Evolutionary conservation across 2,797 vertebrate genomes (phyloP).

Genomic region (Botia kubotai): DNA sequence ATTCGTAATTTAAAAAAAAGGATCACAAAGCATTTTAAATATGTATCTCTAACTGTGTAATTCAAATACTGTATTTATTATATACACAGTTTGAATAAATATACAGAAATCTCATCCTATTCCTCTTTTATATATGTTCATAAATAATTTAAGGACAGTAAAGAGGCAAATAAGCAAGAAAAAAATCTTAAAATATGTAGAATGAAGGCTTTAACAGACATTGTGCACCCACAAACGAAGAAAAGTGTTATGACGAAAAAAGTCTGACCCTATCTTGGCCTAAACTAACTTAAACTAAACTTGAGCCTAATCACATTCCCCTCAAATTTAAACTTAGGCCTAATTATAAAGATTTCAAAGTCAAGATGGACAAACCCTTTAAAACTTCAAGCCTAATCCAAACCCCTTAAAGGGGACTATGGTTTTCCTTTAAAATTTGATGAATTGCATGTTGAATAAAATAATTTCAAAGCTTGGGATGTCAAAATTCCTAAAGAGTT

Average conservation of each 20-base stretch:
- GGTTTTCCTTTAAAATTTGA: conserved; percentile 41
- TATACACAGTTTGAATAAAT: conserved; percentile 79
- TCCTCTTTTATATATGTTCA: conserved; percentile 66
- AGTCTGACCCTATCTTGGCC: background rate
- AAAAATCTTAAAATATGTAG: conserved; percentile 11
- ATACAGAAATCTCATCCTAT: conserved; percentile 66
- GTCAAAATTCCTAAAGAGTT: background rate
- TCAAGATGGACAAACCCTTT: conserved; percentile 4
- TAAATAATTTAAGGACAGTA: conserved; percentile 43
- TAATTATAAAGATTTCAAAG: conserved; percentile 3
- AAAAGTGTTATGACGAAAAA: too few relatives aligned
- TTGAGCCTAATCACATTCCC: conserved; percentile 2
- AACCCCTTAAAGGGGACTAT: conserved; percentile 5
- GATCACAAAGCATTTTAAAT: conserved; percentile 31
- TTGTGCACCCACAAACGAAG: background rate
- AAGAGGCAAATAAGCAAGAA: conserved; percentile 23
- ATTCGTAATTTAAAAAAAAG: conserved; percentile 64
- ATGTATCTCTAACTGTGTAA: conserved; percentile 69
- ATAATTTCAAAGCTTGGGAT: background rate
- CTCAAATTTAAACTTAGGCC: background rate
- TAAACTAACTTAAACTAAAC: conserved; percentile 2
- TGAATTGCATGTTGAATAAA: background rate
- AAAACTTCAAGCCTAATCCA: conserved; percentile 18
- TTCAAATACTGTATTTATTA: conserved; percentile 76
- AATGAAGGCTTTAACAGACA: conserved; percentile 2